Evolutionary conservation across 2,888 invertebrate genomes (phyloP).

Genomic region (Leptinotarsa peninsularis): DNA sequence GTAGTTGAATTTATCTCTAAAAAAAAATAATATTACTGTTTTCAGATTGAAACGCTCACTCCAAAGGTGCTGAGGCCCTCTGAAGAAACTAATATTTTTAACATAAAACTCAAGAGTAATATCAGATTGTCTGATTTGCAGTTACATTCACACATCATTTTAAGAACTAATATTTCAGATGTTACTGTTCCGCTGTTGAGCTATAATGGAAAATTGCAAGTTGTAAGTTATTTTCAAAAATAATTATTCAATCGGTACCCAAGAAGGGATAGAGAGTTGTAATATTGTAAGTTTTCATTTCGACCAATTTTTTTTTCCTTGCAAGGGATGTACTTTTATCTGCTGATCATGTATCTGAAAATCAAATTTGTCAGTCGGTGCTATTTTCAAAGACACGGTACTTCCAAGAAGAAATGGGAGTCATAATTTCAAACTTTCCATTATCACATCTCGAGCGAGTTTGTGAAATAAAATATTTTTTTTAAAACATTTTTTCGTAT

Average conservation of each 20-base stretch:
- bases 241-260: not conserved
- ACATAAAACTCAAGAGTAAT: slow-evolving; percentile 70
- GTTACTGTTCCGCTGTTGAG: slow-evolving; percentile 78
- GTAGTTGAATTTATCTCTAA: not conserved
- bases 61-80: slow-evolving; percentile 72
- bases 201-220: slow-evolving; percentile 78
- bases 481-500: no score
- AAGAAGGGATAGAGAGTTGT: no score
- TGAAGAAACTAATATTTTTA: slow-evolving; percentile 71
- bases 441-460: no score
- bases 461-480: no score
- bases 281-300: no score
- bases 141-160: slow-evolving; percentile 72
- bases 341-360: no score
- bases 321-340: no score
- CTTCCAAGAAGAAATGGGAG: no score
- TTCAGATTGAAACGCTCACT: slow-evolving; percentile 73
- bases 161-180: slow-evolving; percentile 81
- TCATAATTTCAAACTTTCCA: no score
- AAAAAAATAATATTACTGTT: slow-evolving; percentile 38
- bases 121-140: slow-evolving; percentile 68
- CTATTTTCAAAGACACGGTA: no score
- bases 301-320: no score
- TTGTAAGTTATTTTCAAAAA: slow-evolving; percentile 63
- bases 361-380: no score